phyloP scores from a whole-genome alignment of 2,113 vertebrate genomes.

The Atlantisia rogersi region DNA sequence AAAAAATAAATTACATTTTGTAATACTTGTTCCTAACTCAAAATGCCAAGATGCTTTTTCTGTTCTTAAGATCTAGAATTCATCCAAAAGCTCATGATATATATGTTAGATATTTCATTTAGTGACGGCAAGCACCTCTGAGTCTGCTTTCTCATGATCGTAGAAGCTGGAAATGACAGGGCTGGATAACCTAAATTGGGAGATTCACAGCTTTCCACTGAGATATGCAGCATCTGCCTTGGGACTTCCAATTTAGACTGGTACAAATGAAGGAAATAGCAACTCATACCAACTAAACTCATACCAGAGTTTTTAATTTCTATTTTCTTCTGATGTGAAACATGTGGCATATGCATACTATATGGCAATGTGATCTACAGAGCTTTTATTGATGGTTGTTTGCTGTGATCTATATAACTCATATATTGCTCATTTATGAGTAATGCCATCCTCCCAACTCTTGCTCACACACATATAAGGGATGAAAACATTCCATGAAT shows the following conservation, averaged over 20 bases:
- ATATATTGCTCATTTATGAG: slow-evolving; percentile 50
- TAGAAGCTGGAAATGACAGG: background rate
- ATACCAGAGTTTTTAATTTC: background rate
- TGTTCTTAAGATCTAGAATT: background rate
- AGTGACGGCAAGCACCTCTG: background rate
- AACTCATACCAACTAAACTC: background rate
- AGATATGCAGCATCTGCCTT: background rate
- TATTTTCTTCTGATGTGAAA: background rate
- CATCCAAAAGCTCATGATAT: background rate
- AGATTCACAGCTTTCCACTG: background rate
- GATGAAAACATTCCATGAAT: background rate
- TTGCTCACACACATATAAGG: slow-evolving; percentile 2
- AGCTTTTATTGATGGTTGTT: slow-evolving; percentile 43
- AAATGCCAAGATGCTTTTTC: background rate
- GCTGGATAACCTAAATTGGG: background rate
- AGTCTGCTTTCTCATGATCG: background rate
- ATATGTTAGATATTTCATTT: background rate
- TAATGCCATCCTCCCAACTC: slow-evolving; percentile 35
- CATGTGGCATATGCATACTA: slow-evolving; percentile 33
- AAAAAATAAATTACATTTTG: background rate
- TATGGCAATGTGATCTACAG: background rate
- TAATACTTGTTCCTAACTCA: background rate
- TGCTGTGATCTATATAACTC: slow-evolving; percentile 47
- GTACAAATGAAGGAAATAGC: background rate
- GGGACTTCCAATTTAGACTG: background rate